A percentile compares a stretch with the other conserved stretches of the same genome.
Evolutionary conservation across 2,888 invertebrate genomes (phyloP).

Genomic region (Philereme transversata): DNA sequence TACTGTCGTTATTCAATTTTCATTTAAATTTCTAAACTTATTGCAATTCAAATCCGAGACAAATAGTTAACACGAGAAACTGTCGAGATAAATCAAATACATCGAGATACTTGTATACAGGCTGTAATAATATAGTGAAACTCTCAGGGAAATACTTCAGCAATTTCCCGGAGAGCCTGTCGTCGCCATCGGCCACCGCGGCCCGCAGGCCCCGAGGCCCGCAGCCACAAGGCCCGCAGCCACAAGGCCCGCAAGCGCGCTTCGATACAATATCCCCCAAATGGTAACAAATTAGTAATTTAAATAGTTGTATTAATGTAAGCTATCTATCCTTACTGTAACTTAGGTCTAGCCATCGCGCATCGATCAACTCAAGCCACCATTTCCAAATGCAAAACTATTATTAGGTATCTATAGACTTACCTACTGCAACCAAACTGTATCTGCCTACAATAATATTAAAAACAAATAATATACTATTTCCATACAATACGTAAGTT

Average conservation of each 20-base stretch:
- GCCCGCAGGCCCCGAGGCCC: too few relatives aligned
- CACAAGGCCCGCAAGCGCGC: neutral
- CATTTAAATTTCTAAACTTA: slow-evolving; percentile 10
- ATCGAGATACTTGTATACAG: too few relatives aligned
- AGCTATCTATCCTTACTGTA: slow-evolving; percentile 39
- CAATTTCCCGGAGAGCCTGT: too few relatives aligned
- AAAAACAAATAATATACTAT: slow-evolving; percentile 49
- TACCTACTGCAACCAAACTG: slow-evolving; percentile 57
- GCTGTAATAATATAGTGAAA: too few relatives aligned
- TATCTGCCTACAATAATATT: slow-evolving; percentile 71
- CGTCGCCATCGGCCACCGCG: too few relatives aligned
- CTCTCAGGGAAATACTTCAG: too few relatives aligned
- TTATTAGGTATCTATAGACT: slow-evolving; percentile 12
- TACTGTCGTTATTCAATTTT: too few relatives aligned
- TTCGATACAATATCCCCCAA: neutral
- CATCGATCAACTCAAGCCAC: slow-evolving; percentile 31
- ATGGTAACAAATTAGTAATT: slow-evolving; percentile 60
- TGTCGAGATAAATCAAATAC: too few relatives aligned
- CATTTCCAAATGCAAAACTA: slow-evolving; percentile 39
- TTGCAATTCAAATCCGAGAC: slow-evolving; percentile 33
- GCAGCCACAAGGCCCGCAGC: too few relatives aligned
- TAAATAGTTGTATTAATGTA: slow-evolving; percentile 43
- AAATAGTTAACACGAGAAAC: too few relatives aligned
- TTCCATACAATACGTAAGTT: too few relatives aligned
- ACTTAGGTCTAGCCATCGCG: slow-evolving; percentile 40